These are phyloP conservation scores for Heterotilapia buettikoferi DNA, from an alignment of 2,113 vertebrate species.

Conservation along the genomic window DNA sequence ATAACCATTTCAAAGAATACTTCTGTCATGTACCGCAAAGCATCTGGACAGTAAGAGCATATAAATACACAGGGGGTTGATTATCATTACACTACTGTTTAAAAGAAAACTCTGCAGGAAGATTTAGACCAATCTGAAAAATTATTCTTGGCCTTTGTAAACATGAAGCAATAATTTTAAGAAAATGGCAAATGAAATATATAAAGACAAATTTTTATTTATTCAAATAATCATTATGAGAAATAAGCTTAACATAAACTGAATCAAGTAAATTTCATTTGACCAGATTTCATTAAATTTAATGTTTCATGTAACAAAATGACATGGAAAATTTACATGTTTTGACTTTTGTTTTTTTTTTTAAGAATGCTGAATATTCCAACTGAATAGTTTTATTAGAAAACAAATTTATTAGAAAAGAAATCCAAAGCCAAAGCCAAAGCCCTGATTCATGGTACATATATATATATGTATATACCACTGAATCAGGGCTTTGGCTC, in stretches of 20 bases:
- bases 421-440: background rate
- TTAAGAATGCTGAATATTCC: background rate
- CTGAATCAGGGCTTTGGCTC: conserved; percentile 36
- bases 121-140: background rate
- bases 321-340: background rate
- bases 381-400: background rate
- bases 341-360: background rate
- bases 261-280: background rate
- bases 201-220: background rate
- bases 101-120: background rate
- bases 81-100: background rate
- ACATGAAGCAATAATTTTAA: background rate
- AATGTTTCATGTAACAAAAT: background rate
- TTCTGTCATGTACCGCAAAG: background rate
- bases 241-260: background rate
- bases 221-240: background rate
- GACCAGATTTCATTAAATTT: background rate
- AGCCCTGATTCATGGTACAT: background rate
- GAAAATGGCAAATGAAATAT: background rate
- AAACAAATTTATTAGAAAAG: background rate
- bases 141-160: background rate
- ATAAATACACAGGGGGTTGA: background rate
- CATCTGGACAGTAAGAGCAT: background rate
- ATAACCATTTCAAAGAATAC: background rate
- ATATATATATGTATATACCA: background rate